Conservation (phyloP, 2,113 vertebrate genomes). For the Zeus faber region DNA sequence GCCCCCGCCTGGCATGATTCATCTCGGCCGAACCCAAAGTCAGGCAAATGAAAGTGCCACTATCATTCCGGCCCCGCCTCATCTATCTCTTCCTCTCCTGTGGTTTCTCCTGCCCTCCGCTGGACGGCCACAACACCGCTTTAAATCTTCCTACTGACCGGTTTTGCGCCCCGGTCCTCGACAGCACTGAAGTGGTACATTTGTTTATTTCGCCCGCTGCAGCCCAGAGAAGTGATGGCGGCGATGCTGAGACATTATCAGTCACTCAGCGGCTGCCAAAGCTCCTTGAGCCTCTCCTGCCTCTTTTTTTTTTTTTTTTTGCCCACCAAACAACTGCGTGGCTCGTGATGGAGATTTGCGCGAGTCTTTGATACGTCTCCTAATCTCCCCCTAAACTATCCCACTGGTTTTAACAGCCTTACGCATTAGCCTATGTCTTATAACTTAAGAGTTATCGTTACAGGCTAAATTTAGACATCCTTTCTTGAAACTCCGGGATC, state of each 20-base stretch:
- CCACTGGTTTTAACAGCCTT: constrained; percentile 66
- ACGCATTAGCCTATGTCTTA: constrained; percentile 69
- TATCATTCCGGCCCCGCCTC: constrained; percentile 41
- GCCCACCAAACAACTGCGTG: constrained; percentile 51
- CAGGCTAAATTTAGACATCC: constrained; percentile 46
- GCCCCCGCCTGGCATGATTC: constrained; percentile 38
- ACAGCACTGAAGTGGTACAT: constrained; percentile 56
- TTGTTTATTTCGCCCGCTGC: constrained; percentile 52
- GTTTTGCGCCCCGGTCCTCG: constrained; percentile 32
- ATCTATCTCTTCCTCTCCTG: constrained; percentile 60
- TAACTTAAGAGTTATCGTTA: constrained; percentile 70
- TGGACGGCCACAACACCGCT: constrained; percentile 33
- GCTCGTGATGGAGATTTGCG: constrained; percentile 60
- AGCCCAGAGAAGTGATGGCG: constrained; percentile 51
- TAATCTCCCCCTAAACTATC: constrained; percentile 74
- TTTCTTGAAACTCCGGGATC: constrained; percentile 20
- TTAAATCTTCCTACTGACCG: constrained; percentile 62
- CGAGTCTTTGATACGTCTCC: constrained; percentile 59
- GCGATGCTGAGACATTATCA: constrained; percentile 50
- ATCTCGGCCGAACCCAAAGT: constrained; percentile 40
- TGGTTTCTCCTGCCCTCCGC: constrained; percentile 47
- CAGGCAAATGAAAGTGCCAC: constrained; percentile 40
- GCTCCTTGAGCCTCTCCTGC: constrained; percentile 44
- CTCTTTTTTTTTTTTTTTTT: constrained; percentile 14
- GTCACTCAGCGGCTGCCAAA: constrained; percentile 55